Base-by-base conservation (phyloP, 2,113 vertebrate genomes). In the cat (Felis catus) region DNA sequence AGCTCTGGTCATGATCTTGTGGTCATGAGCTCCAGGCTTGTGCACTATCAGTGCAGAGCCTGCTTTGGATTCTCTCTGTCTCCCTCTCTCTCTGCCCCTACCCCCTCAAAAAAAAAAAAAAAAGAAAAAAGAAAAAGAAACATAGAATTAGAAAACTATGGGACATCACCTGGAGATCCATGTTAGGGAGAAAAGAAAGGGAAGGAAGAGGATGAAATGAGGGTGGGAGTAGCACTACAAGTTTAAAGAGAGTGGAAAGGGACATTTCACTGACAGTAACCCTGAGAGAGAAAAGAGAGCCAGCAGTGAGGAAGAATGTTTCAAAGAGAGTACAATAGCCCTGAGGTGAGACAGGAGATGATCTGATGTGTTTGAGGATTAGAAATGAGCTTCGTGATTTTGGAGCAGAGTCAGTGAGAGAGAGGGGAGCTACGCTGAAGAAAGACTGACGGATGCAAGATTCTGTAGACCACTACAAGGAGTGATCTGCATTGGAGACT, bases 201-300 rank as follows among this genome's bases (percentile, higher is more conserved):
- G 36, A 80, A 61, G 21, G 13, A 8, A 10, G 1, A 1, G 27
- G 0, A 2, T 1, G 7, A 9, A 29, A n/a, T 21, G 9, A 21
- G 31, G 31, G 19, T 25, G 19, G 31, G 1, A 25, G 10, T 14
- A 53, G 18, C 12, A 31, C 2, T 36, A 53, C 1, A 9, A 1
- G 33, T 81, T 94, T 89, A 48, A 81, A 58, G 1, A 27, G 10
- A 33, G 3, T 31, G 21, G 53, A n/a, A 81, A 85, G 16, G 18
- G n/a, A 53, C 3, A 0, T 33, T 63, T 89, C 89, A 29, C 11
- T 13, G 18, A 80, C 15, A n/a, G 7, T 8, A 66, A 76, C 16
- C 81, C 48, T n/a, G 29, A 13, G 14, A 29, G 4, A 27, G 5
- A 12, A 8, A 4, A 51, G 11, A 84, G 27, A 95, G 15, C 2